Percentiles rank a stretch among this genome's conserved stretches.
These are phyloP conservation scores for Seira ritae DNA, from an alignment of 2,888 invertebrate genomes.

Conservation along the genomic window DNA sequence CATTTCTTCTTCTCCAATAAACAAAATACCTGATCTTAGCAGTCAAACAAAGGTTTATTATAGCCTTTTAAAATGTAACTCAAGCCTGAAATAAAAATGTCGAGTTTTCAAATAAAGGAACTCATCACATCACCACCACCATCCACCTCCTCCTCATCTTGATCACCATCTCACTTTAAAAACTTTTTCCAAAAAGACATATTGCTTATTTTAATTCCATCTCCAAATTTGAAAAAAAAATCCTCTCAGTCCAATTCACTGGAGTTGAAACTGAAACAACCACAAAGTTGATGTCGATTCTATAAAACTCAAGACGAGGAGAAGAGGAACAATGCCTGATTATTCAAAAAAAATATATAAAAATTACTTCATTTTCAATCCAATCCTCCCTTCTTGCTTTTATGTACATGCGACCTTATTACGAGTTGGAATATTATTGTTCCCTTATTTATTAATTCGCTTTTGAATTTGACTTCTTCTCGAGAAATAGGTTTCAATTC, in stretches of 20 bases:
- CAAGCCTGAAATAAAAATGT: slow-evolving; percentile 61
- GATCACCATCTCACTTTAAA: slow-evolving; percentile 20
- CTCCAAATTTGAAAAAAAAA: slow-evolving; percentile 11
- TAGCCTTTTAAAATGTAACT: slow-evolving; percentile 47
- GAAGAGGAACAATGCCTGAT: no score
- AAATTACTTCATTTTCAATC: no score
- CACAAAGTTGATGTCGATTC: no score
- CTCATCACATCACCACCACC: slow-evolving; percentile 22
- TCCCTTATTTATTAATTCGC: no score
- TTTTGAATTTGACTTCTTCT: background rate
- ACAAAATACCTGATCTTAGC: slow-evolving; percentile 45
- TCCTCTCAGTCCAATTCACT: background rate
- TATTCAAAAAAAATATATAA: no score
- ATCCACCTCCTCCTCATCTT: slow-evolving; percentile 21
- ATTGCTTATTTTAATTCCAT: slow-evolving; percentile 9
- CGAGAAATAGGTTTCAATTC: background rate
- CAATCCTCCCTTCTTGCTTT: no score
- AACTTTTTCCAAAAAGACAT: slow-evolving; percentile 13
- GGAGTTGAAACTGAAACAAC: no score
- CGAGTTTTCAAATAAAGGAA: slow-evolving; percentile 30
- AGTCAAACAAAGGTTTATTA: slow-evolving; percentile 61
- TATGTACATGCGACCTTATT: no score
- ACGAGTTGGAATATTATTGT: no score
- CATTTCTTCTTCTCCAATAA: slow-evolving; percentile 48
- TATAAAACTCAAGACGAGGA: no score